Evolutionary conservation across 2,888 invertebrate genomes (phyloP).

Genomic region (Cheilosia variabilis): DNA sequence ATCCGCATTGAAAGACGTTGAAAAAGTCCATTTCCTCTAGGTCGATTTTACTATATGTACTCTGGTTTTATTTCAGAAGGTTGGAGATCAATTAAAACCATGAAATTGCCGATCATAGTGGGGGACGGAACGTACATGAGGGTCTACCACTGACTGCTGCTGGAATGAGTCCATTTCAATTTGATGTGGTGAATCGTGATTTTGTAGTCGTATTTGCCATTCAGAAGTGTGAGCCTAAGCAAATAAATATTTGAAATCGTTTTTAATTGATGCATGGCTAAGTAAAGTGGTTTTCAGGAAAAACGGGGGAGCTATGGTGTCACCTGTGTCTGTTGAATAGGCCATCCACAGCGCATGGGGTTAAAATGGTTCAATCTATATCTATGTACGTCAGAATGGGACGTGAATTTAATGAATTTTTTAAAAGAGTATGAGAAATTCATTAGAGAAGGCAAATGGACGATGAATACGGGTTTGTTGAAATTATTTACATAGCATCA

Average conservation of each 20-base stretch:
- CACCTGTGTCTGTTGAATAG: not conserved
- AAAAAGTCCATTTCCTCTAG: slow-evolving; percentile 64
- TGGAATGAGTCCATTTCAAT: slow-evolving; percentile 31
- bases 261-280: slow-evolving; percentile 54
- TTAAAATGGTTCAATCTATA: slow-evolving; percentile 19
- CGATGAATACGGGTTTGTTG: slow-evolving; percentile 9
- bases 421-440: slow-evolving; percentile 43
- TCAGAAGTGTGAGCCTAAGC: slow-evolving; percentile 48
- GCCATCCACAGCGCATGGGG: not conserved
- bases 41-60: slow-evolving; percentile 2
- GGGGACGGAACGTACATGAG: not conserved
- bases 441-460: slow-evolving; percentile 42
- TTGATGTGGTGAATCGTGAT: slow-evolving; percentile 30
- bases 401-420: slow-evolving; percentile 29
- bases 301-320: not conserved
- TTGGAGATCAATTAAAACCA: slow-evolving; percentile 60
- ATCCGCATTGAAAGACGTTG: slow-evolving; percentile 19
- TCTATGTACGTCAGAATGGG: not conserved
- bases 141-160: not conserved
- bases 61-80: slow-evolving; percentile 18
- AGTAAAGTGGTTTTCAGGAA: slow-evolving; percentile 49
- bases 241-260: slow-evolving; percentile 61
- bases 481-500: slow-evolving; percentile 21
- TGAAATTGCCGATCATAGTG: slow-evolving; percentile 42
- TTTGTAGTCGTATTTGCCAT: slow-evolving; percentile 8